Evolutionary conservation across 53 echinoderm and acorn worm species (phyloP), one percentile per base, ranked within the genome.

Genomic region (Apostichopus leukothele): DNA sequence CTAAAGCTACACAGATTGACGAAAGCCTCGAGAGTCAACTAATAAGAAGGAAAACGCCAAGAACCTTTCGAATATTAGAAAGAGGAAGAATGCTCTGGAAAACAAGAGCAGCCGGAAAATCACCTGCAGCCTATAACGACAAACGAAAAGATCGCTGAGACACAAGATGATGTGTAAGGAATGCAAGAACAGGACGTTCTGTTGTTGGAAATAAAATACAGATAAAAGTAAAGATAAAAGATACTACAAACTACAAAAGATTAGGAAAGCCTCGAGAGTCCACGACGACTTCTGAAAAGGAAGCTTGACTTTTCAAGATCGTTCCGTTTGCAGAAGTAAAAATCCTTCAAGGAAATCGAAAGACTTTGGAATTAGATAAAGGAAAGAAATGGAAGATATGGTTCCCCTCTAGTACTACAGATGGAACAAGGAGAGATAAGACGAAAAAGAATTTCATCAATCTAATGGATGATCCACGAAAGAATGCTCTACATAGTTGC

Each of bases 261-360:
- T 76, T 76, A 39, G 26, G 81, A 81, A 52, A 81, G 81, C 81
- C 81, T 81, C 55, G 19, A 51, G 9, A 18, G 53, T 81, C 81
- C 20, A 81, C 59, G 55, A 19, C 18, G 18, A 71, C 71, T 71
- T 71, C 71, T 71, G 6, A n/a, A 16, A 19, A 5, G 71, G 20
- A 71, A 19, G 20, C 14, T n/a, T 39, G 39, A 0, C 39, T 39
- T 39, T 71, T 71, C 18, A 19, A 13, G 18, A 71, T 18, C 20
- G 18, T 71, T 71, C 71, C 71, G 6, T 6, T 6, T 6, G 71
- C 39, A 19, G 20, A 71, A 19, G n/a, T 71, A 71, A 71, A 6
- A 16, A 71, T 71, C 71, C 71, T 71, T 57, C 71, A 16, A 19
- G 18, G 71, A 19, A 19, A 71, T 71, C 71, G 71, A 71, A 71